Conservation (phyloP, 2,797 vertebrate genomes). For the Thaleichthys pacificus region DNA sequence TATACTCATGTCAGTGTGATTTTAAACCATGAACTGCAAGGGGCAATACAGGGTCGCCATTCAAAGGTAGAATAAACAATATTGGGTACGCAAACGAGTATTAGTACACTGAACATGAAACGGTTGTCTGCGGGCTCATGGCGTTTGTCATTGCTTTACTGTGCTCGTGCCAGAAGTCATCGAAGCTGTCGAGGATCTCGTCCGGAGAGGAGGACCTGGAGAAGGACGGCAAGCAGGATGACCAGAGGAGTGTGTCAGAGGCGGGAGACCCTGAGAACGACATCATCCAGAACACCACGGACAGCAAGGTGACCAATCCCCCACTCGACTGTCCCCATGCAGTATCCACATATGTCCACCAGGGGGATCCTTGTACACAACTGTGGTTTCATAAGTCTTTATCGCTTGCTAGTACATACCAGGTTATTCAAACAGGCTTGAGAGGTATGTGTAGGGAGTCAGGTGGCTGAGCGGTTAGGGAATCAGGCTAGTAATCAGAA, state of each 20-base stretch:
- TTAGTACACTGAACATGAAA: neutral
- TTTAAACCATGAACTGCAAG: too few species aligned
- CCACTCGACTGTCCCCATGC: neutral
- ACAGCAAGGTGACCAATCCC: conserved; percentile 87
- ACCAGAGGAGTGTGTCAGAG: conserved; percentile 90
- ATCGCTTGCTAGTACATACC: neutral
- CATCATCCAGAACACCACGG: conserved; percentile 84
- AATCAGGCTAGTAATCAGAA: too few species aligned
- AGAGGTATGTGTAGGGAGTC: neutral
- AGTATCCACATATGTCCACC: neutral
- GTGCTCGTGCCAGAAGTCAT: conserved; percentile 80
- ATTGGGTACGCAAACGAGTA: neutral
- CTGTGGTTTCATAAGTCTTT: neutral
- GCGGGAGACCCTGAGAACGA: conserved; percentile 87
- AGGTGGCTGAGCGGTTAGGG: too few species aligned
- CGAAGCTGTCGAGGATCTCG: conserved; percentile 91
- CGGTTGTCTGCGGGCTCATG: neutral
- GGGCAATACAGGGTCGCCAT: neutral
- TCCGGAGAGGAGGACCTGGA: conserved; percentile 85
- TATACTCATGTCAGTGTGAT: too few species aligned
- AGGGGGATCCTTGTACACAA: neutral
- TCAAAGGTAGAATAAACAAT: too few species aligned
- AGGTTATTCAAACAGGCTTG: neutral
- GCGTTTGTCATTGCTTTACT: neutral
- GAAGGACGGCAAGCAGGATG: conserved; percentile 91